Evolutionary conservation across 2,797 vertebrate species (phyloP), one percentile per base, ranked within the genome.

Genomic region (Naso thynnoides): DNA sequence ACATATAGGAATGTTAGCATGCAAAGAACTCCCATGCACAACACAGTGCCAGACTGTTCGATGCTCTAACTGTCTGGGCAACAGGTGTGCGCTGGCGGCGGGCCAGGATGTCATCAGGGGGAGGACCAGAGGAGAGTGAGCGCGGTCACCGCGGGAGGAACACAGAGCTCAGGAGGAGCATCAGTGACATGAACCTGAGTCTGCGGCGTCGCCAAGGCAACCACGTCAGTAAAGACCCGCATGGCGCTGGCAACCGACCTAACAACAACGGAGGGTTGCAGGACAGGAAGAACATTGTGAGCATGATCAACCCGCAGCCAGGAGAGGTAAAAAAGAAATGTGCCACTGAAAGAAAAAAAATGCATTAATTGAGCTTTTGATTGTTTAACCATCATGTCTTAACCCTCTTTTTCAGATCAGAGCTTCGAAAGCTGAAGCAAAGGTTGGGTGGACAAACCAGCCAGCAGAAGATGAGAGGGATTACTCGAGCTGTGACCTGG

Each of bases 171-270:
- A 92, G 96, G 57, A 95, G 96, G 76, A 97, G 96, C 84, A 97
- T 98, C 90, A 97, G 97, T 1, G 96, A 98, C 85, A 96, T 98
- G 94, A 97, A 97, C 89, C 86, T 98, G 67, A 97, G 95, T 88
- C 92, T 96, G 23, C 92, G 96, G 5, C 94, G 96, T 38, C 95
- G 97, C 23, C 95, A 95, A 52, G 94, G 95, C 55, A 95, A 95
- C 84, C 92, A 95, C 1, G 73, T 91, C 29, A 58, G 70, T 82
- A 91, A 83, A 26, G 93, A 94, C 18, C 70, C 85, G 19, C 81
- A 53, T 7, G 87, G 79, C 31, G 39, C 87, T 14, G 86, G 86
- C 66, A 91, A 79, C 64, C 72, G 71, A 26, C 39, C 85, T 0
- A 90, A 81, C 83, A 91, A 91, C 73, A 85, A 78, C 2, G 82